Evolutionary conservation across 1,140 invertebrate genomes (phyloP), one percentile per base, ranked within the genome.

Genomic region (Protaetia brevitarsis): DNA sequence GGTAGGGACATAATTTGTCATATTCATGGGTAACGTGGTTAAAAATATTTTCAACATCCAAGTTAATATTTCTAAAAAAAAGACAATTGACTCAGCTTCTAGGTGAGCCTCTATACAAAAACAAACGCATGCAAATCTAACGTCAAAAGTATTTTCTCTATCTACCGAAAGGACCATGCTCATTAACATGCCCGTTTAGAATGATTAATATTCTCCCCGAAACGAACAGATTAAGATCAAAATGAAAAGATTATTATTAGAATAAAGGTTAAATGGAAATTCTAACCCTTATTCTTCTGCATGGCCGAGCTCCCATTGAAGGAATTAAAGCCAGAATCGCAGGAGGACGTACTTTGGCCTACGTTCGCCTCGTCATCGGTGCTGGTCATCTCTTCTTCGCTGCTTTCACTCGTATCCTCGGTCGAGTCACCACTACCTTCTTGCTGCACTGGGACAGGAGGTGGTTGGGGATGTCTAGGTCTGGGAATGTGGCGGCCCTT

Each of bases 301-400:
- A 66, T 70, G 64, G 80, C 78, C 16, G 81, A 82, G 26, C 81
- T 82, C 34, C 79, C 78, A 16, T 36, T 36, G 23, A 29, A 63
- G 8, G 84, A 86, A 75, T 85, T 83, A 72, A 86, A 86, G 37
- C 84, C 84, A 36, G 84, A 86, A 76, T 86, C 84, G 74, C 83
- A 84, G 8, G 83, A 85, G 63, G 83, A 84, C 16, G 83, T 85
- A 69, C 84, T 85, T 66, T 82, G 83, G 72, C 84, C 80, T 29
- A 82, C 80, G 64, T 73, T 59, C n/a, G 63, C 66, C 8, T 71
- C 68, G 8, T 70, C 69, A 59, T 70, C 67, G 1, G 68, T 69
- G 56, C 68, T 69, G 23, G 65, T 69, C 8, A 60, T 36, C n/a
- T 65, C 66, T 30, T 72, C 66, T 13, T 70, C 68, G 57, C 68